Conservation (phyloP, 2,888 invertebrate species). For the Scaptomyza flava region DNA sequence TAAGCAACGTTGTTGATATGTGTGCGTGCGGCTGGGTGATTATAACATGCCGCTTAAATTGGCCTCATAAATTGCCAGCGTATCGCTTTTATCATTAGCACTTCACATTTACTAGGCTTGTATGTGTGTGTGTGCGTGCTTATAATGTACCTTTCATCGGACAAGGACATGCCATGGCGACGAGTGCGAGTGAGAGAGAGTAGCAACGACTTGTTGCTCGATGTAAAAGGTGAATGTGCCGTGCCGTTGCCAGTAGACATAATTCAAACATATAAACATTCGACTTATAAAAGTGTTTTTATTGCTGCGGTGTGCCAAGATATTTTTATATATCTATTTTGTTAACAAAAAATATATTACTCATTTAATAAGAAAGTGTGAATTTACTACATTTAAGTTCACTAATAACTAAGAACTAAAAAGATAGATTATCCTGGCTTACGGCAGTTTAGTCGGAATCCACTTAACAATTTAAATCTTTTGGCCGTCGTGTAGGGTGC, state of each 20-base stretch:
- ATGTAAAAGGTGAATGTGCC: conserved; percentile 4
- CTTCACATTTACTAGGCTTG: not conserved
- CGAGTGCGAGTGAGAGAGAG: not conserved
- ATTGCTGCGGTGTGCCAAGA: not conserved
- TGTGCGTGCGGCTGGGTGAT: conserved; percentile 52
- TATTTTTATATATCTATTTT: not conserved
- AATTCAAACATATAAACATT: not conserved
- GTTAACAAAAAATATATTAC: not conserved
- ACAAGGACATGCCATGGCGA: conserved; percentile 43
- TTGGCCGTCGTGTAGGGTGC: not conserved
- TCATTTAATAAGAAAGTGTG: not conserved
- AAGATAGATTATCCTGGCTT: not conserved
- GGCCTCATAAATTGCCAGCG: conserved; percentile 46
- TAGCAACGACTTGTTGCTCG: conserved; percentile 45
- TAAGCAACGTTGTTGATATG: conserved; percentile 23
- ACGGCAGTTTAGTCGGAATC: not conserved
- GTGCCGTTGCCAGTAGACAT: conserved; percentile 3
- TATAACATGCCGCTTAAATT: conserved; percentile 38
- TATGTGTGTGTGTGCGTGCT: conserved; percentile 11
- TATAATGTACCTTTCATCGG: conserved; percentile 22
- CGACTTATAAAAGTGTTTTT: not conserved
- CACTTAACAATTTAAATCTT: not conserved
- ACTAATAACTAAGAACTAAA: too few relatives aligned
- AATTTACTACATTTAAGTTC: not conserved
- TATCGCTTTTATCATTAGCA: conserved; percentile 52